Evolutionary conservation across 2,888 invertebrate species (phyloP).

Genomic region (Troilus luridus): DNA sequence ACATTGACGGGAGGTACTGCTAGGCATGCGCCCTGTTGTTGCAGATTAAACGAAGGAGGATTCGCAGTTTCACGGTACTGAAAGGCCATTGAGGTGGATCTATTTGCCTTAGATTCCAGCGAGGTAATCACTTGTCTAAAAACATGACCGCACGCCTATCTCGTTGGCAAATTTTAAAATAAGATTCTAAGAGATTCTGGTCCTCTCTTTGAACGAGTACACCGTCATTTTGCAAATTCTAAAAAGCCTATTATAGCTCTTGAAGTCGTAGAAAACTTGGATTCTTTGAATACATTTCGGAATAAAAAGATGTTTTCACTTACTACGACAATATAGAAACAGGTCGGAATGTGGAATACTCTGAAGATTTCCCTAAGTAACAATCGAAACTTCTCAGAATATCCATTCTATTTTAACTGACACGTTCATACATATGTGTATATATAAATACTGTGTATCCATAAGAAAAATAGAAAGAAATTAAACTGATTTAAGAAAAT

Average conservation of each 20-base stretch:
- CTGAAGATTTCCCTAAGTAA: background rate
- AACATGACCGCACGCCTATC: background rate
- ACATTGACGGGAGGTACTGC: background rate
- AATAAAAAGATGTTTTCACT: slow-evolving; percentile 8
- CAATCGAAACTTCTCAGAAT: background rate
- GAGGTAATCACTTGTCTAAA: background rate
- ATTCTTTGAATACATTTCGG: background rate
- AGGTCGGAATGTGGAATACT: background rate
- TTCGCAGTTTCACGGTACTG: slow-evolving; percentile 16
- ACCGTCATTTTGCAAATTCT: background rate
- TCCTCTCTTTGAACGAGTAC: background rate
- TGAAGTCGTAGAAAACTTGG: background rate
- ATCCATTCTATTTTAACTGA: background rate
- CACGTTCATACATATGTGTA: too few species aligned
- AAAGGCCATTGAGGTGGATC: background rate
- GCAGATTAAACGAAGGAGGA: background rate
- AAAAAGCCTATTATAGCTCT: background rate
- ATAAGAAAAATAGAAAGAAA: too few species aligned
- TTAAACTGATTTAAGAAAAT: too few species aligned
- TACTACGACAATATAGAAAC: background rate
- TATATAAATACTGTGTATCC: too few species aligned
- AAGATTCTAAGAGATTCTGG: background rate
- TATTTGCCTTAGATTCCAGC: background rate
- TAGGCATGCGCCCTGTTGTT: background rate
- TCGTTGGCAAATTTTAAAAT: background rate